Conservation (phyloP, 2,888 invertebrate genomes). For the Teinopalpus imperialis region DNA sequence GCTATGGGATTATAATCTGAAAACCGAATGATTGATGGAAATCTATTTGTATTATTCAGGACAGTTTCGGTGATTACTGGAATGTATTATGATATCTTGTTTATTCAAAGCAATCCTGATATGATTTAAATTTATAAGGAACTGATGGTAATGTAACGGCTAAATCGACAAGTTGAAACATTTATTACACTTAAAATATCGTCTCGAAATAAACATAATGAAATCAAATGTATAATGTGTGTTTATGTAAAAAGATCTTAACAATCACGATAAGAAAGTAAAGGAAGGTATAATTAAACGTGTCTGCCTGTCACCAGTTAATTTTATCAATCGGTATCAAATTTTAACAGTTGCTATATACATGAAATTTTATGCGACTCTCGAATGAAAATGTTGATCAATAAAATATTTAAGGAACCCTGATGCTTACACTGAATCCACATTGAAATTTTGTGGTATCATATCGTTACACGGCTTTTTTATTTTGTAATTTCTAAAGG, state of each 20-base stretch:
- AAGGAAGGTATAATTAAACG: conserved; percentile 40
- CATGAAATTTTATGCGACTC: conserved; percentile 29
- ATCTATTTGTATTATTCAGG: conserved; percentile 2
- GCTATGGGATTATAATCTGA: background rate
- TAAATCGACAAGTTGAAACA: conserved; percentile 13
- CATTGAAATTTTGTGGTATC: conserved; percentile 13
- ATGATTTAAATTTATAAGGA: background rate
- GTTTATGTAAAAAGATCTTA: conserved; percentile 46
- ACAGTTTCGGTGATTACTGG: too few species aligned
- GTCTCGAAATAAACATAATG: conserved; percentile 38
- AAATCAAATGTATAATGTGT: conserved; percentile 49
- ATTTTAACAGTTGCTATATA: conserved; percentile 30
- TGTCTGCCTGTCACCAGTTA: conserved; percentile 28
- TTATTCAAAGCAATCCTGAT: too few species aligned
- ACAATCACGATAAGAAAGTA: conserved; percentile 45
- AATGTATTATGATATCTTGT: too few species aligned
- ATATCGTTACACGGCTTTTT: conserved; percentile 6
- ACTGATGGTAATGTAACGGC: background rate
- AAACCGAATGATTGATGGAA: background rate
- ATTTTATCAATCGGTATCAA: conserved; percentile 33
- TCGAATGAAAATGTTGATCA: conserved; percentile 27
- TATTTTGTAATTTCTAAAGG: background rate
- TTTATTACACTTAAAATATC: conserved; percentile 24
- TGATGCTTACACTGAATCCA: conserved; percentile 9
- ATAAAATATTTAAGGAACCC: conserved; percentile 24